Evolutionary conservation across 92 coral and sea anemone species (phyloP).

Genomic region (Scolanthus callimorphus): DNA sequence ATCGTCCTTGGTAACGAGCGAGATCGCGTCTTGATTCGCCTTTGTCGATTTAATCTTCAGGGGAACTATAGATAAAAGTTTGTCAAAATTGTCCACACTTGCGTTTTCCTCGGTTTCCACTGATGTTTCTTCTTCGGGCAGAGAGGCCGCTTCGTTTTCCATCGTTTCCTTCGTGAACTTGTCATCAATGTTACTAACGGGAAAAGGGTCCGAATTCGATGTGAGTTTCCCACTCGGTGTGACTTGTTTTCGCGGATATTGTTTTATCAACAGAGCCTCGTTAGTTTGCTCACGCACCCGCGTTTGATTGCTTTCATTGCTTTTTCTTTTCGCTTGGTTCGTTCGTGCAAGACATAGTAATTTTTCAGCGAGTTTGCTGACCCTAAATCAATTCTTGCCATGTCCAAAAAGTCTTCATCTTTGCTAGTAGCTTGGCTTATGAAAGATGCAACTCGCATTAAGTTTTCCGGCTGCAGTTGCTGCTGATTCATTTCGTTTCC

Average conservation of each 20-base stretch:
- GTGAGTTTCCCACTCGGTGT: not conserved
- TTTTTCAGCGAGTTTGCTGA: slow-evolving; percentile 2
- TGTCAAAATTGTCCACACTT: not conserved
- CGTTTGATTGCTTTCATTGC: no score
- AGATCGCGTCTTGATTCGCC: not conserved
- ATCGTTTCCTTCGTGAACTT: no score
- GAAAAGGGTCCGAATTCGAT: not conserved
- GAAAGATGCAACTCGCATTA: not conserved
- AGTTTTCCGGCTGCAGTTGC: no score
- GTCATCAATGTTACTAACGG: not conserved
- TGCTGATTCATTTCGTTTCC: not conserved
- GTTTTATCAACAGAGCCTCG: no score
- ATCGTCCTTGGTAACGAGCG: not conserved
- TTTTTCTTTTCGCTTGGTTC: not conserved
- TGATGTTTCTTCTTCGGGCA: not conserved
- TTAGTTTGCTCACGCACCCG: no score
- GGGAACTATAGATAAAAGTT: not conserved
- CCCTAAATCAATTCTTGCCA: not conserved
- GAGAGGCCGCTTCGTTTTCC: no score
- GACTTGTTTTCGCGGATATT: no score
- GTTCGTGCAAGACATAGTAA: not conserved
- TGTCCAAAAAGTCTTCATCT: slow-evolving; percentile 1
- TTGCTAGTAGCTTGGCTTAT: not conserved
- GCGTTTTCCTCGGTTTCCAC: not conserved
- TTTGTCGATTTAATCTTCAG: not conserved